Conservation (phyloP, 2,797 vertebrate species). For the Chloroceryle amazona region DNA sequence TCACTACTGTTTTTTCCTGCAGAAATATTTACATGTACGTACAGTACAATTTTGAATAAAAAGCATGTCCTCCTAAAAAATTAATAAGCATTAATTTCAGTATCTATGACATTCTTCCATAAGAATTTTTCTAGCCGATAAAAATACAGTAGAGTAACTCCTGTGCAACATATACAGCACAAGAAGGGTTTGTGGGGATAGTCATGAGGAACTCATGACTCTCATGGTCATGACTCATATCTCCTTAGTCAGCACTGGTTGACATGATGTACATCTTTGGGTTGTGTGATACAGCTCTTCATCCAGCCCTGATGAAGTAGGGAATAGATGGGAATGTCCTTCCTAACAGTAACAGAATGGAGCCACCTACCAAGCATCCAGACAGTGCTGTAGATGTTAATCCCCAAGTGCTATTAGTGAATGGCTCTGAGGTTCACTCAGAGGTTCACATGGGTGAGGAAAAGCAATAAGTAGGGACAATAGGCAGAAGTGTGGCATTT, state of each 20-base stretch:
- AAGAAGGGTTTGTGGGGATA: neutral
- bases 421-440: neutral
- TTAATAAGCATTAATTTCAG: neutral
- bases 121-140: neutral
- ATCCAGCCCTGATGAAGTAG: neutral
- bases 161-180: neutral
- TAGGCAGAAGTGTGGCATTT: neutral
- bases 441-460: neutral
- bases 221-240: too few species aligned
- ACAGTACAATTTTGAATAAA: neutral
- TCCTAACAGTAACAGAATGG: neutral
- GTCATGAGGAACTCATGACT: neutral
- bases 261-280: fast-evolving
- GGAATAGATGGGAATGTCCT: neutral
- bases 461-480: neutral
- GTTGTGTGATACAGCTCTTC: neutral
- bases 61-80: neutral
- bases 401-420: fast-evolving
- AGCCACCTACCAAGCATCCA: neutral
- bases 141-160: neutral
- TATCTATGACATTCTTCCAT: neutral
- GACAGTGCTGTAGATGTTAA: fast-evolving
- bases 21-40: neutral
- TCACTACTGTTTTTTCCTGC: neutral
- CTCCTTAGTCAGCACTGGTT: neutral